Conservation (phyloP, 2,113 vertebrate genomes). For the Taxidea taxus region DNA sequence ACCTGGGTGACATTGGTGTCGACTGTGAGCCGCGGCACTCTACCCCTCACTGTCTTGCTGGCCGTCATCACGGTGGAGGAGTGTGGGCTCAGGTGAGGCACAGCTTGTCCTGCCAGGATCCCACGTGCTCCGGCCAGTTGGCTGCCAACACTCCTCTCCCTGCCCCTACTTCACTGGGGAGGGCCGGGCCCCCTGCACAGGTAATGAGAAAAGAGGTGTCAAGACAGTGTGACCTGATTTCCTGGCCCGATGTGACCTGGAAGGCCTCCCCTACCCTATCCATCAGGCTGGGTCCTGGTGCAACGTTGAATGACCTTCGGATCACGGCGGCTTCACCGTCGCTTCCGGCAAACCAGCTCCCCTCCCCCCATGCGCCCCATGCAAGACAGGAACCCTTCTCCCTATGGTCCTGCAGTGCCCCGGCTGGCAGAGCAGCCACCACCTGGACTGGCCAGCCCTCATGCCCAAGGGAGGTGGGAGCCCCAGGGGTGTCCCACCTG, state of each 20-base stretch:
- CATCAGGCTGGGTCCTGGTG: background rate
- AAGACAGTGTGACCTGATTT: background rate
- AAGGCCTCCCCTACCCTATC: background rate
- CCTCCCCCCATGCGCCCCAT: fast-evolving
- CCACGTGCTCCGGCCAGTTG: fast-evolving
- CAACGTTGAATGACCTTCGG: background rate
- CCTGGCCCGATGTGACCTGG: background rate
- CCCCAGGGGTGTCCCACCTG: background rate
- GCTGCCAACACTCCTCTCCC: no score
- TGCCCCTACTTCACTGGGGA: background rate
- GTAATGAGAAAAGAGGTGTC: background rate
- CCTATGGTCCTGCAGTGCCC: fast-evolving
- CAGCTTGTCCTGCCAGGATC: background rate
- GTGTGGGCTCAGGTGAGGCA: no score
- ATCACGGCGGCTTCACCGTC: no score
- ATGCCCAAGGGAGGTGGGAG: background rate
- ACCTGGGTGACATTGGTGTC: background rate
- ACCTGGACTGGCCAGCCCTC: background rate
- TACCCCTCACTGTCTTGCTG: background rate
- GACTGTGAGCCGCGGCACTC: fast-evolving
- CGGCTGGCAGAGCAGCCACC: background rate
- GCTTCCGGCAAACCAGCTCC: background rate
- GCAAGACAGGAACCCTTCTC: background rate
- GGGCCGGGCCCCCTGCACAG: background rate
- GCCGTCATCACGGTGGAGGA: background rate